These are phyloP conservation scores for Margarornis squamiger DNA, from an alignment of 2,797 vertebrate species.

Conservation along the genomic window DNA sequence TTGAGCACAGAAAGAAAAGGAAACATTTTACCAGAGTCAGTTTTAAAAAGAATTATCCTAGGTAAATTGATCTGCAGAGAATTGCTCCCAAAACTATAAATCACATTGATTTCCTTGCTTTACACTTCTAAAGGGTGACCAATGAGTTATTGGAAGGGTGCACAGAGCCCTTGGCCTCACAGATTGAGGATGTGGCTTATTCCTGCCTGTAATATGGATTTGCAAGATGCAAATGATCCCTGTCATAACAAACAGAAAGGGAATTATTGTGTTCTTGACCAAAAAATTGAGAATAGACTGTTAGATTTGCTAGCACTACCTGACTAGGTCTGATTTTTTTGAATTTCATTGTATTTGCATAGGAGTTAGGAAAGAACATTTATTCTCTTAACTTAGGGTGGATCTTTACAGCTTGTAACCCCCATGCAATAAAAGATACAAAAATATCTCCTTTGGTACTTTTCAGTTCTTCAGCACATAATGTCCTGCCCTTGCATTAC, in stretches of 20 bases:
- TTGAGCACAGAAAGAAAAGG: conserved; percentile 47
- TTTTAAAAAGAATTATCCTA: conserved; percentile 49
- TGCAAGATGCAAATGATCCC: not conserved
- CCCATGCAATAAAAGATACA: not conserved
- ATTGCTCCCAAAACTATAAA: conserved; percentile 36
- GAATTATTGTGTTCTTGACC: not conserved
- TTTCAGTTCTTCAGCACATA: not conserved
- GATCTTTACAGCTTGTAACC: not conserved
- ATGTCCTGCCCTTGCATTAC: not conserved
- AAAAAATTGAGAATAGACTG: not conserved
- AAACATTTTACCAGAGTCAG: conserved; percentile 36
- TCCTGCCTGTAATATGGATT: not conserved
- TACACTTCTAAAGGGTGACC: not conserved
- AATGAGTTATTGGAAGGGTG: not conserved
- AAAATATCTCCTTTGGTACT: not conserved
- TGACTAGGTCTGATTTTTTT: not conserved
- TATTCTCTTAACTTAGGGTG: not conserved
- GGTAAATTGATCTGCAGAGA: conserved; percentile 50
- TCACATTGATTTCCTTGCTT: conserved; percentile 31
- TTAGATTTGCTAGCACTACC: not conserved
- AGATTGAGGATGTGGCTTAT: not conserved
- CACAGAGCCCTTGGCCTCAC: not conserved
- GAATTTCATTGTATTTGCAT: not conserved
- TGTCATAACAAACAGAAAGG: not conserved
- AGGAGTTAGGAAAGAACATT: not conserved